Conservation (phyloP, 2,797 vertebrate genomes). For the Pantherophis alleghaniensis region DNA sequence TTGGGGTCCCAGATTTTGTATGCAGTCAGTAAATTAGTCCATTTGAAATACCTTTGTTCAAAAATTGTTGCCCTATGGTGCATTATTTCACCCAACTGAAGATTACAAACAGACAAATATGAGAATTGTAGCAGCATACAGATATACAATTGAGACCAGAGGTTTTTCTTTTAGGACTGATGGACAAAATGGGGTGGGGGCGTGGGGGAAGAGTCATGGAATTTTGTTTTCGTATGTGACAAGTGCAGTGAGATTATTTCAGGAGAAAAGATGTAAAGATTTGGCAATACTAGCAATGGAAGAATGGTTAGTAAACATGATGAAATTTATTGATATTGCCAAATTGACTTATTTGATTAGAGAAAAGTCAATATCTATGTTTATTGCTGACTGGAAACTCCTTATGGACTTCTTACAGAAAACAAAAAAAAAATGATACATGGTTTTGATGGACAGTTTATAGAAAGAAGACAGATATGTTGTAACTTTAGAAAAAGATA, state of each 20-base stretch:
- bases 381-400: background rate
- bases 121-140: no score
- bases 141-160: background rate
- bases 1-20: background rate
- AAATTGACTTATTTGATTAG: background rate
- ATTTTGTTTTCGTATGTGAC: background rate
- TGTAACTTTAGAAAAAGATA: background rate
- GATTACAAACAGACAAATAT: no score
- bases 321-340: background rate
- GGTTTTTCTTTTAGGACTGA: background rate
- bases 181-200: background rate
- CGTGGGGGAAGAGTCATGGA: background rate
- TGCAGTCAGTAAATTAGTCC: background rate
- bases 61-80: no score
- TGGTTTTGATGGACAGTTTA: background rate
- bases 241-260: background rate
- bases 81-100: no score
- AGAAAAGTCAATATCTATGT: background rate
- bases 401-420: background rate
- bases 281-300: background rate
- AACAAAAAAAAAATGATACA: background rate
- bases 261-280: background rate
- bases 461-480: background rate
- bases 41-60: background rate
- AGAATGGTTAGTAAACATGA: background rate